Evolutionary conservation across 2,888 invertebrate species (phyloP).

Genomic region (Nomada fabriciana): DNA sequence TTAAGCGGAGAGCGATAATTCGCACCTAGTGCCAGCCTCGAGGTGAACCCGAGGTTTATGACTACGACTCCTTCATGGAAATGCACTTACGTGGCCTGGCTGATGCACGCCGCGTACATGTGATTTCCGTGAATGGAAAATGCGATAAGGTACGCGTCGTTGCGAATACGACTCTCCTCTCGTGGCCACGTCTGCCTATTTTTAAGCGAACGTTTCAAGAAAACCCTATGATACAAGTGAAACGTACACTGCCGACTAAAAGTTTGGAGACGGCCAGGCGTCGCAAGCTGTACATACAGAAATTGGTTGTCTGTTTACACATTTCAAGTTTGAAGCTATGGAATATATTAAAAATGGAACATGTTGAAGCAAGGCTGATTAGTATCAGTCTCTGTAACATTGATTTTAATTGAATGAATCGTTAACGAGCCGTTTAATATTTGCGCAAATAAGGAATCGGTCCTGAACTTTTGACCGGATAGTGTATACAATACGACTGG

Average conservation of each 20-base stretch:
- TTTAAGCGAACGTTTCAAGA: constrained; percentile 9
- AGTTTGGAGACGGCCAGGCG: no score
- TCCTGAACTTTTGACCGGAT: no score
- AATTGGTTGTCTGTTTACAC: no score
- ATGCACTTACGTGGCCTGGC: constrained; percentile 49
- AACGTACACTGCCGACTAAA: background rate
- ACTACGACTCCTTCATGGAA: constrained; percentile 46
- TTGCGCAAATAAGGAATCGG: no score
- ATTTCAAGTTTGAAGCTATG: no score
- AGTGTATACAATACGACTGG: no score
- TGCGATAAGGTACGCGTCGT: constrained; percentile 41
- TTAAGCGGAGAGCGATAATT: constrained; percentile 65
- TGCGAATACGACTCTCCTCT: constrained; percentile 25
- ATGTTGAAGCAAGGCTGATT: no score
- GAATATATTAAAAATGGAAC: no score
- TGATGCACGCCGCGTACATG: constrained; percentile 22
- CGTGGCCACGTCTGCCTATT: background rate
- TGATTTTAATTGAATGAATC: no score
- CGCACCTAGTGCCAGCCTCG: constrained; percentile 60
- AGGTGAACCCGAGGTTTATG: constrained; percentile 58
- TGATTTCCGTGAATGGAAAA: constrained; percentile 64
- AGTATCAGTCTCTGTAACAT: no score
- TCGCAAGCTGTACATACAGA: no score
- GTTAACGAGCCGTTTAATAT: no score
- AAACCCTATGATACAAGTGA: background rate